Conservation (phyloP, 2,888 invertebrate genomes). For the Urechis unicinctus region DNA sequence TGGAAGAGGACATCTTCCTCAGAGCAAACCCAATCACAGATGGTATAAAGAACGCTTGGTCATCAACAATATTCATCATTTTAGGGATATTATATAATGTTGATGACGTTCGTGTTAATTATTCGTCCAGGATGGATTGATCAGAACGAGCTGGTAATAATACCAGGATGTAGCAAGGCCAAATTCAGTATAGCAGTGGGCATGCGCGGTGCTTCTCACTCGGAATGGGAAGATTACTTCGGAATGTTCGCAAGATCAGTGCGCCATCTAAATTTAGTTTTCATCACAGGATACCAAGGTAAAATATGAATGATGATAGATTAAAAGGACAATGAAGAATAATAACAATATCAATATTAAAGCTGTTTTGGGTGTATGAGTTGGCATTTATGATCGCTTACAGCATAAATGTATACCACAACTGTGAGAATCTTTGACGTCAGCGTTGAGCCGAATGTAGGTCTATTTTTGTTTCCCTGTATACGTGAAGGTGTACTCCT, state of each 20-base stretch:
- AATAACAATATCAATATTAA: too few species aligned
- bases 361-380: too few species aligned
- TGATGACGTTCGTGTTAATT: too few species aligned
- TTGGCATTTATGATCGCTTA: too few species aligned
- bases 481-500: too few species aligned
- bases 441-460: too few species aligned
- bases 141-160: slow-evolving; percentile 15
- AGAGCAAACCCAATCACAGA: slow-evolving; percentile 16
- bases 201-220: slow-evolving; percentile 17
- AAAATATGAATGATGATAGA: background rate
- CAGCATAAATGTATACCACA: too few species aligned
- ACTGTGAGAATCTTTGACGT: too few species aligned
- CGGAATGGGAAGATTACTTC: slow-evolving; percentile 21
- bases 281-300: slow-evolving; percentile 9
- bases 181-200: slow-evolving; percentile 16
- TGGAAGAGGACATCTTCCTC: slow-evolving; percentile 15
- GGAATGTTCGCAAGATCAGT: slow-evolving; percentile 20
- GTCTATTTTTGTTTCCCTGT: too few species aligned
- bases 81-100: too few species aligned
- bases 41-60: slow-evolving; percentile 6
- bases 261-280: slow-evolving; percentile 17
- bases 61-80: background rate
- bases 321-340: too few species aligned
- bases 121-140: slow-evolving; percentile 25
- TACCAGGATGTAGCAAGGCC: slow-evolving; percentile 15